phyloP scores from a whole-genome alignment of 2,797 vertebrate genomes.

The Momotus momota region DNA sequence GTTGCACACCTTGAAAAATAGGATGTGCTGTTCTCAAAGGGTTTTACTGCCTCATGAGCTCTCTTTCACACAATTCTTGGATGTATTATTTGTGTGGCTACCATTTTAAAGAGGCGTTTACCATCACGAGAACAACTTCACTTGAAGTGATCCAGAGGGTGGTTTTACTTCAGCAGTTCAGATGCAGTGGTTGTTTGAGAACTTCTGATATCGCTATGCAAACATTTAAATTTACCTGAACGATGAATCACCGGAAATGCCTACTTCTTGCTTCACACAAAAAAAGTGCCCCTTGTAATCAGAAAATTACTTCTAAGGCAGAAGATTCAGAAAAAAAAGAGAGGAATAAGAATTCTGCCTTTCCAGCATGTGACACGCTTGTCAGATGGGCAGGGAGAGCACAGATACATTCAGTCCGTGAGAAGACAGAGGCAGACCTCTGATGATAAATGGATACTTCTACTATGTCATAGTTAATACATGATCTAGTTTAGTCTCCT shows the following conservation, averaged over 20 bases:
- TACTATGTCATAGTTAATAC: fast-evolving
- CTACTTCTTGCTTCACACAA: fast-evolving
- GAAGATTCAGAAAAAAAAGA: neutral
- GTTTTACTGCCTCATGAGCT: neutral
- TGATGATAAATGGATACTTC: neutral
- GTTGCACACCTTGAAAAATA: neutral
- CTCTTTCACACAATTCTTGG: neutral
- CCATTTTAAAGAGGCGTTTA: neutral
- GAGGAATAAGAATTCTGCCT: neutral
- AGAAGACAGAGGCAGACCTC: neutral
- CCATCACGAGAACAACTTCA: neutral
- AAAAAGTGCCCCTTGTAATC: neutral
- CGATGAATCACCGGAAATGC: neutral
- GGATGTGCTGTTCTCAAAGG: fast-evolving
- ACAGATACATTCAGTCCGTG: fast-evolving
- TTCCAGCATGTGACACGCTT: neutral
- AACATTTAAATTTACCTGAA: neutral
- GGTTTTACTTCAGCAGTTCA: neutral
- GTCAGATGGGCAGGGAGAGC: neutral
- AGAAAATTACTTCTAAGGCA: neutral
- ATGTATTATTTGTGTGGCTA: neutral
- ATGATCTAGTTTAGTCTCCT: too few relatives aligned
- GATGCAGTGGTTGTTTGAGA: neutral
- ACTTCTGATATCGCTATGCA: neutral
- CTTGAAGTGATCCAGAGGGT: neutral